These are phyloP conservation scores for Hirtodrosophila histrioides DNA, from an alignment of 2,888 invertebrate species.

Conservation along the genomic window DNA sequence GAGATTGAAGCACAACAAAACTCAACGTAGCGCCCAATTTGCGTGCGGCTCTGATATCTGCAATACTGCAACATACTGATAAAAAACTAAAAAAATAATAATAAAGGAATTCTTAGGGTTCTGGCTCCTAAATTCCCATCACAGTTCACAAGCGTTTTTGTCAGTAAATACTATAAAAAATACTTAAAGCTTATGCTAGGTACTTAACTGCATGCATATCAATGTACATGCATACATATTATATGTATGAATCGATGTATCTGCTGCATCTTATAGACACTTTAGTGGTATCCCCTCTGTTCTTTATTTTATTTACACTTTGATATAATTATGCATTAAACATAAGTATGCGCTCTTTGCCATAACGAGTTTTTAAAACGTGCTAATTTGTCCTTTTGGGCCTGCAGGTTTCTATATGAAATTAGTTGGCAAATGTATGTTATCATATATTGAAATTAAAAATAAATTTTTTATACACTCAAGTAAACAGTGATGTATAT, in stretches of 20 bases:
- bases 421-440: too few species aligned
- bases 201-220: constrained; percentile 5
- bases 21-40: constrained; percentile 72
- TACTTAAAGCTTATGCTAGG: constrained; percentile 12
- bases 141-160: constrained; percentile 31
- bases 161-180: constrained; percentile 13
- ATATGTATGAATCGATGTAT: background rate
- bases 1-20: constrained; percentile 76
- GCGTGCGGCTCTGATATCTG: constrained; percentile 58
- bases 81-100: constrained; percentile 22
- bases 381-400: too few species aligned
- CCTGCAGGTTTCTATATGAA: too few species aligned
- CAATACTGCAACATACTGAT: constrained; percentile 26
- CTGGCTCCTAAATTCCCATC: constrained; percentile 35
- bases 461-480: too few species aligned
- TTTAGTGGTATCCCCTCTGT: too few species aligned
- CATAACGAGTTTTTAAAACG: too few species aligned
- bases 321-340: too few species aligned
- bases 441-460: too few species aligned
- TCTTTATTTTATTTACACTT: too few species aligned
- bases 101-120: constrained; percentile 22
- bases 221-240: background rate
- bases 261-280: too few species aligned
- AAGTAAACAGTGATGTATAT: too few species aligned
- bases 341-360: too few species aligned